Conservation (phyloP, 2,797 vertebrate species). For the Acestrorhynchus altus region DNA sequence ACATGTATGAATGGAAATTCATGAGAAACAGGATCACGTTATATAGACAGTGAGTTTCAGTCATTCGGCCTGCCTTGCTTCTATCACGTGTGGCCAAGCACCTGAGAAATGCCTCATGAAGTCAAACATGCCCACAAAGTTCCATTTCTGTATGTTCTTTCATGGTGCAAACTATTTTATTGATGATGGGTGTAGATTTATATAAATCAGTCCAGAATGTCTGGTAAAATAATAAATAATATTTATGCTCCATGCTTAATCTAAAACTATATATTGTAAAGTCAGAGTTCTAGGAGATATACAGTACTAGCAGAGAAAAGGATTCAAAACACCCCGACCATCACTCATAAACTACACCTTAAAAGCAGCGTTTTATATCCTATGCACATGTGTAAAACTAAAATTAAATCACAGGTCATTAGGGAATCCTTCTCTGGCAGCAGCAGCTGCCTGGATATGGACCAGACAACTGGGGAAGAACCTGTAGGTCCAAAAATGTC, state of each 20-base stretch:
- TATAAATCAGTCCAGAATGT: background rate
- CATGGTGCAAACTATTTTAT: too few species aligned
- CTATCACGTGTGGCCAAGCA: too few species aligned
- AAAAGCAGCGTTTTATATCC: background rate
- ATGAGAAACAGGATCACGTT: too few species aligned
- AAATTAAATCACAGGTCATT: constrained; percentile 10
- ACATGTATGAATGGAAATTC: too few species aligned
- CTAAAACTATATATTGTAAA: constrained; percentile 8
- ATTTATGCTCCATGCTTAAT: background rate
- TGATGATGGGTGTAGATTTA: too few species aligned
- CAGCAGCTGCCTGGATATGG: constrained; percentile 14
- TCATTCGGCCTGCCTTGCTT: too few species aligned
- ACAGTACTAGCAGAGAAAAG: background rate
- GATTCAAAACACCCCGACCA: background rate
- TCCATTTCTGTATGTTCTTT: too few species aligned
- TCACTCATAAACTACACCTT: background rate
- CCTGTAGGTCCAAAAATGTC: constrained; percentile 33
- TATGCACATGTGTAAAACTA: background rate
- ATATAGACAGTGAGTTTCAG: too few species aligned
- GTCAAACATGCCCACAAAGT: too few species aligned
- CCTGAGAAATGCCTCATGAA: too few species aligned
- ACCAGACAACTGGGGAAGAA: constrained; percentile 6
- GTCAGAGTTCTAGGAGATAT: background rate
- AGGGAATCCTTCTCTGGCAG: background rate
- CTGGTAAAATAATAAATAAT: background rate